Evolutionary conservation across 2,888 invertebrate genomes (phyloP).

Genomic region (Drosophila hawaiiensis): DNA sequence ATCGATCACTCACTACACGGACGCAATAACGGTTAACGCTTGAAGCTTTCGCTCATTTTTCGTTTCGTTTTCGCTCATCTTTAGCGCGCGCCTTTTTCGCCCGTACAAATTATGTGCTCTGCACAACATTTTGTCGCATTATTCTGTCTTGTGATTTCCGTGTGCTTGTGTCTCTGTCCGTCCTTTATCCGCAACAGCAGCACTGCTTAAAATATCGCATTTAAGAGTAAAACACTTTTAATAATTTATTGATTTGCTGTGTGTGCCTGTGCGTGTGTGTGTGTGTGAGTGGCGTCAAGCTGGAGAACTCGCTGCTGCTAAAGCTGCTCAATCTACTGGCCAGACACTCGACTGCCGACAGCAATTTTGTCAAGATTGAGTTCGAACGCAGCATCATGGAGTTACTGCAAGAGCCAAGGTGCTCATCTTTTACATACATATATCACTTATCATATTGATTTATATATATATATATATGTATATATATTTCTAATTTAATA

Average conservation of each 20-base stretch:
- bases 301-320: slow-evolving; percentile 77
- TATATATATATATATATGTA: background rate
- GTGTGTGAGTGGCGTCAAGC: slow-evolving; percentile 61
- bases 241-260: slow-evolving; percentile 11
- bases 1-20: slow-evolving; percentile 10
- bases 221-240: background rate
- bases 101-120: slow-evolving; percentile 47
- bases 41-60: slow-evolving; percentile 21
- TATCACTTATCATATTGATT: background rate
- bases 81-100: background rate
- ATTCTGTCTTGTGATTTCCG: slow-evolving; percentile 66
- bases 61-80: slow-evolving; percentile 12
- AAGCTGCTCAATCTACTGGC: slow-evolving; percentile 75
- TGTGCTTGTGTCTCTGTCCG: slow-evolving; percentile 48
- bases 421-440: slow-evolving; percentile 4
- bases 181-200: slow-evolving; percentile 33
- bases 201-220: slow-evolving; percentile 24
- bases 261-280: slow-evolving; percentile 26
- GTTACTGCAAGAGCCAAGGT: slow-evolving; percentile 81
- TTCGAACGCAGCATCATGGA: slow-evolving; percentile 85
- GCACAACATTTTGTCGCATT: slow-evolving; percentile 73
- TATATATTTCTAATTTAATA: background rate
- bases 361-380: slow-evolving; percentile 81
- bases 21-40: slow-evolving; percentile 37
- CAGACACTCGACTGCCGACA: slow-evolving; percentile 59